phyloP scores from a whole-genome alignment of 2,797 vertebrate genomes.

The Mus caroli region DNA sequence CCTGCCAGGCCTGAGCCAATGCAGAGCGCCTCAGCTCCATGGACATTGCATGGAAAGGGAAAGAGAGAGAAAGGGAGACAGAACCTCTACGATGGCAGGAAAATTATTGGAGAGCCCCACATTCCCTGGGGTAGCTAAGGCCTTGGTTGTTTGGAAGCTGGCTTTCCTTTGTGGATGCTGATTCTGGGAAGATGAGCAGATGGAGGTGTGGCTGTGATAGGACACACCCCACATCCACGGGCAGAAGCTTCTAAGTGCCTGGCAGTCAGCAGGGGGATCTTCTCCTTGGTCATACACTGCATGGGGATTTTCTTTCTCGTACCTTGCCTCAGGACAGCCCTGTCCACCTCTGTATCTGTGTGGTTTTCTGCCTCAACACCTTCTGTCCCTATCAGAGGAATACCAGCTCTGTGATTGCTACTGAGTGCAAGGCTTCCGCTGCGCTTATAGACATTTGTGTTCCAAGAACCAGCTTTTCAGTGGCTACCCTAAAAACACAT shows the following conservation, averaged over 20 bases:
- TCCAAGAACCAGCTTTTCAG: not conserved
- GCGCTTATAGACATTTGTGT: not conserved
- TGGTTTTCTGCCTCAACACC: not conserved
- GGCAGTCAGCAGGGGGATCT: not conserved
- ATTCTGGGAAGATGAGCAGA: not conserved
- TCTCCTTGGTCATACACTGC: not conserved
- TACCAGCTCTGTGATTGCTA: not conserved
- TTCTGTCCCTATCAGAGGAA: not conserved
- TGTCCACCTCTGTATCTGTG: not conserved
- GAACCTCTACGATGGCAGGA: not conserved
- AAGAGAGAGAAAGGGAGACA: not conserved
- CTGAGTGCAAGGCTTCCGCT: not conserved
- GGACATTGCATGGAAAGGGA: not conserved
- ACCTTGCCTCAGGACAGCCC: not conserved
- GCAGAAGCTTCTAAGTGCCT: not conserved
- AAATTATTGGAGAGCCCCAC: not conserved
- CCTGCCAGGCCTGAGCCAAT: not conserved
- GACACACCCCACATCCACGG: not conserved
- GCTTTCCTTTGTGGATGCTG: constrained; percentile 17
- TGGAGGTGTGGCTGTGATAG: not conserved
- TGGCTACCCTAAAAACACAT: not conserved
- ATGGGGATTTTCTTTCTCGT: not conserved
- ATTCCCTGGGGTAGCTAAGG: not conserved
- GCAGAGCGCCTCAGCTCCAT: not conserved
- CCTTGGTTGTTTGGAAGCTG: not conserved